Percentiles rank a stretch among this genome's conserved stretches.
Evolutionary conservation across 2,797 vertebrate genomes (phyloP).

Genomic region (Coccyzus lansbergi): DNA sequence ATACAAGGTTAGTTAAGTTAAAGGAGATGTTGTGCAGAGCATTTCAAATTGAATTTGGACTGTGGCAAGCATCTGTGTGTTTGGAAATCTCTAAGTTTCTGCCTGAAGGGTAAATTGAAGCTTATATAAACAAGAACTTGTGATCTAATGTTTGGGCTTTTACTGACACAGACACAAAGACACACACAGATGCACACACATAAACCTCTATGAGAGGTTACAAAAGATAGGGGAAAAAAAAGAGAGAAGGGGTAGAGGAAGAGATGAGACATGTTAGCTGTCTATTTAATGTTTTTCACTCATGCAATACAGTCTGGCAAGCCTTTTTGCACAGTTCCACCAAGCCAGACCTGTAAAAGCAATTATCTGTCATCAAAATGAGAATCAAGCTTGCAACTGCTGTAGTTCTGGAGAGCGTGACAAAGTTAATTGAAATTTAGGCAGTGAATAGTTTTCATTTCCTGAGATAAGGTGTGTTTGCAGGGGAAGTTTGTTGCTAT

Average conservation of each 20-base stretch:
- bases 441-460: constrained; percentile 54
- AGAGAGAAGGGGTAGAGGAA: neutral
- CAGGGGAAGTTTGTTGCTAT: constrained; percentile 63
- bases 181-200: constrained; percentile 37
- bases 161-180: constrained; percentile 62
- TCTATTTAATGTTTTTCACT: constrained; percentile 51
- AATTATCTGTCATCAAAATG: constrained; percentile 51
- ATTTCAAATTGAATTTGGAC: constrained; percentile 72
- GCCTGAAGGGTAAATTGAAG: constrained; percentile 73
- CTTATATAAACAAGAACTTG: constrained; percentile 75
- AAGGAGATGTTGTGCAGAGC: constrained; percentile 69
- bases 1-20: constrained; percentile 67
- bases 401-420: constrained; percentile 59
- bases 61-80: constrained; percentile 72
- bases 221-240: neutral
- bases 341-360: constrained; percentile 52
- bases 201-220: constrained; percentile 56
- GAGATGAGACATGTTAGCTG: constrained; percentile 53
- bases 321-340: constrained; percentile 32
- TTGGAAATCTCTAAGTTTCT: constrained; percentile 73
- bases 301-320: constrained; percentile 55
- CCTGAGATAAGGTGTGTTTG: constrained; percentile 69
- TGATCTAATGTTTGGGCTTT: constrained; percentile 73
- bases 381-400: constrained; percentile 53
- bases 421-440: constrained; percentile 64